Evolutionary conservation across 2,888 invertebrate species (phyloP).

Genomic region (Phyto melanocephala): DNA sequence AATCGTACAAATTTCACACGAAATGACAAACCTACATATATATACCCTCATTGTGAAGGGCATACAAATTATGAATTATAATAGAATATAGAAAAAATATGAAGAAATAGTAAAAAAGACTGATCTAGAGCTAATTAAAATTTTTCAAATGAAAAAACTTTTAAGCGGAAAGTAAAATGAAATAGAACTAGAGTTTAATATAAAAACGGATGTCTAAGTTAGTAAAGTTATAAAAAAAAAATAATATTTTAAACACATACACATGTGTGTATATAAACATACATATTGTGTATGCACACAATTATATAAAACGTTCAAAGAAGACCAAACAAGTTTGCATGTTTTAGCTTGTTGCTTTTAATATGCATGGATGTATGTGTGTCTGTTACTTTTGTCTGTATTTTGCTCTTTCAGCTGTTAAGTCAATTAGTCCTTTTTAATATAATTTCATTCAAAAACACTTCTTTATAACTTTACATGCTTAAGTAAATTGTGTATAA

Average conservation of each 20-base stretch:
- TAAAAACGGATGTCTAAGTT: not conserved
- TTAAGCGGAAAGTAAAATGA: slow-evolving; percentile 19
- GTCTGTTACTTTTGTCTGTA: not conserved
- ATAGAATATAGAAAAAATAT: not conserved
- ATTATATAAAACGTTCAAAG: not conserved
- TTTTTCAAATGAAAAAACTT: slow-evolving; percentile 51
- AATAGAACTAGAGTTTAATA: not conserved
- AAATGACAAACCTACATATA: no score
- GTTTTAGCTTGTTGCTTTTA: not conserved
- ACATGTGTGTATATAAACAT: no score
- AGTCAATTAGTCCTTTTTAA: slow-evolving; percentile 56
- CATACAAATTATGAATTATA: no score
- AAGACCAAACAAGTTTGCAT: not conserved
- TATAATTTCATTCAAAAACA: not conserved
- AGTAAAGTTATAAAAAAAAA: not conserved
- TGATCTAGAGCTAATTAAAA: slow-evolving; percentile 61
- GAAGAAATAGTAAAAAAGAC: not conserved
- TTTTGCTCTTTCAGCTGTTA: not conserved
- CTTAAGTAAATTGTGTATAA: not conserved
- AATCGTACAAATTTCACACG: no score
- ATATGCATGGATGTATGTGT: no score
- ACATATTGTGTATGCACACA: no score
- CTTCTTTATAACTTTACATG: not conserved
- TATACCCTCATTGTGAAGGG: no score
- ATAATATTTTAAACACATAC: not conserved